Conservation (phyloP, 2,113 vertebrate genomes). For the Todiramphus saurophagus region DNA sequence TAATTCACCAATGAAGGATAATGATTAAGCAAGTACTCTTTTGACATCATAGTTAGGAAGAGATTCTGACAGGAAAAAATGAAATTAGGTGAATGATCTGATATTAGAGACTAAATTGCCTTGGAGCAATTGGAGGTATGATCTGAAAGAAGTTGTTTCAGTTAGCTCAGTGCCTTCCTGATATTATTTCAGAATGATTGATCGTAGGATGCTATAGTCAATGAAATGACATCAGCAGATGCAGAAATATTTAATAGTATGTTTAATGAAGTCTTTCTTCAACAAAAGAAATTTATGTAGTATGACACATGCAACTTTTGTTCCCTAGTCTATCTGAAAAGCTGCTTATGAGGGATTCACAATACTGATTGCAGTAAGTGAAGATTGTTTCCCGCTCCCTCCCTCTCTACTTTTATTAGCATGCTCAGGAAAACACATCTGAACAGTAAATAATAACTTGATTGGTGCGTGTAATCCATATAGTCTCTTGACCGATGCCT, state of each 20-base stretch:
- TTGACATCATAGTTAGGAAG: neutral
- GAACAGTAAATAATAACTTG: neutral
- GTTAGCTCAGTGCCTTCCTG: neutral
- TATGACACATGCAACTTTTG: neutral
- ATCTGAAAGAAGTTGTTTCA: neutral
- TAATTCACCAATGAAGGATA: neutral
- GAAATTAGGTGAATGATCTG: neutral
- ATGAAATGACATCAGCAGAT: neutral
- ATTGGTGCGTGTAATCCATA: neutral
- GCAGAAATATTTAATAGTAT: neutral
- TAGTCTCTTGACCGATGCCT: neutral
- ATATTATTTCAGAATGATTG: neutral
- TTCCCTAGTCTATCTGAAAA: neutral
- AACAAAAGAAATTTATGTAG: neutral
- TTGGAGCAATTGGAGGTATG: neutral
- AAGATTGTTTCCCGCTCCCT: neutral
- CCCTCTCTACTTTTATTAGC: neutral
- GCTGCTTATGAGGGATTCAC: neutral
- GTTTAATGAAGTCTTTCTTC: neutral
- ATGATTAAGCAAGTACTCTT: neutral
- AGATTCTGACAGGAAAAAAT: neutral
- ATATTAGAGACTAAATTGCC: neutral
- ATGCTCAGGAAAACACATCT: neutral
- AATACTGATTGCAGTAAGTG: neutral
- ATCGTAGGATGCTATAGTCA: neutral